These are phyloP conservation scores for Dasyurus viverrinus DNA, from an alignment of 2,113 vertebrate genomes.

Conservation along the genomic window DNA sequence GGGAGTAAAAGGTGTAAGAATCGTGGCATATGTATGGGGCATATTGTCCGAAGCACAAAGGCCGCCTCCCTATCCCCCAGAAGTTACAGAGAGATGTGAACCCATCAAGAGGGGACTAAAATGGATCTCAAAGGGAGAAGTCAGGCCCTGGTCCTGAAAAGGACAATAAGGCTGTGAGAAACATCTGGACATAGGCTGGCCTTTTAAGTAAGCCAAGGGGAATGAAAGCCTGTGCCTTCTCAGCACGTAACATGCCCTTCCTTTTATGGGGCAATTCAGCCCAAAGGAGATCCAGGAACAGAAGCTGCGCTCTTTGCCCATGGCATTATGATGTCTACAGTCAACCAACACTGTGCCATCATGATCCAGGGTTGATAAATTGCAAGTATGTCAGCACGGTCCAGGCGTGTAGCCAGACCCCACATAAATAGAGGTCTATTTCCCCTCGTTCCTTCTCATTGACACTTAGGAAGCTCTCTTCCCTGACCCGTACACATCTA, in stretches of 20 bases:
- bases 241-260: not conserved
- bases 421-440: not conserved
- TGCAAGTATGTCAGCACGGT: not conserved
- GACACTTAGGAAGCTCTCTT: not conserved
- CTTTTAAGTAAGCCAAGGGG: not conserved
- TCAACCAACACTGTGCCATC: not conserved
- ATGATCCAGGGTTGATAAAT: not conserved
- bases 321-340: not conserved
- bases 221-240: not conserved
- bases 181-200: constrained; percentile 2
- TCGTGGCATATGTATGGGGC: not conserved
- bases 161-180: not conserved
- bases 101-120: not conserved
- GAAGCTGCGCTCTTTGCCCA: not conserved
- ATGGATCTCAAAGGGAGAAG: not conserved
- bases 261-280: not conserved
- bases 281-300: not conserved
- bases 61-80: not conserved
- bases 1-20: no score
- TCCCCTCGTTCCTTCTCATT: not conserved
- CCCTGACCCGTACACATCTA: not conserved
- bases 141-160: not conserved
- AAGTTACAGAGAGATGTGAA: not conserved
- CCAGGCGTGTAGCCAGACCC: constrained; percentile 10
- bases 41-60: not conserved